A percentile compares a stretch with the other conserved stretches of the same genome.
These are phyloP conservation scores for Leptinotarsa lineolata DNA, from an alignment of 1,140 invertebrate genomes.

Conservation along the genomic window DNA sequence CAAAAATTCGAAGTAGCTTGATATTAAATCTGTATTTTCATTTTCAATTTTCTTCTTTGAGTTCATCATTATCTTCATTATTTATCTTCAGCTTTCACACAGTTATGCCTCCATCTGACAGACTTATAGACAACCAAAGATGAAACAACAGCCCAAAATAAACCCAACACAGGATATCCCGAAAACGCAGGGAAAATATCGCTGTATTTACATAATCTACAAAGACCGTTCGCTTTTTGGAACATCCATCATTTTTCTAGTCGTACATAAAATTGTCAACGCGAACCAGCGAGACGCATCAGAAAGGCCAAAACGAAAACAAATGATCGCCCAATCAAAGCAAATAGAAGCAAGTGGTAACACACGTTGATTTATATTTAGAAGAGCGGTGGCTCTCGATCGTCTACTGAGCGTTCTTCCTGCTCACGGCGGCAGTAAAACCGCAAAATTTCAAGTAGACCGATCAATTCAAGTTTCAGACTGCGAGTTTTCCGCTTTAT, in stretches of 20 bases:
- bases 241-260: not conserved
- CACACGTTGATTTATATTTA: constrained; percentile 22
- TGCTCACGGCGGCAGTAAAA: not conserved
- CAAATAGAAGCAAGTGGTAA: constrained; percentile 14
- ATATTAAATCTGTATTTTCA: too few relatives aligned
- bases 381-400: not conserved
- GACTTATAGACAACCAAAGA: not conserved
- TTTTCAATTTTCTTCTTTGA: too few relatives aligned
- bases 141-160: not conserved
- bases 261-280: not conserved
- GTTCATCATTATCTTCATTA: too few relatives aligned
- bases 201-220: constrained; percentile 6
- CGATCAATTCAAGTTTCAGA: too few relatives aligned
- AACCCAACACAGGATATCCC: not conserved
- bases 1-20: too few relatives aligned
- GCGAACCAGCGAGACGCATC: not conserved
- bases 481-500: too few relatives aligned
- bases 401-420: constrained; percentile 12
- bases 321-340: constrained; percentile 5
- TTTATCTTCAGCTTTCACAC: too few relatives aligned
- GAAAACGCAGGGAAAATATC: not conserved
- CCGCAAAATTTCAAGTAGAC: too few relatives aligned
- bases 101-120: too few relatives aligned
- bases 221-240: not conserved
- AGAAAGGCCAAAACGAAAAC: constrained; percentile 7